Percentiles rank a stretch among this genome's conserved stretches.
These are phyloP conservation scores for Drosophila triauraria DNA, from an alignment of 1,140 invertebrate species.

Conservation along the genomic window DNA sequence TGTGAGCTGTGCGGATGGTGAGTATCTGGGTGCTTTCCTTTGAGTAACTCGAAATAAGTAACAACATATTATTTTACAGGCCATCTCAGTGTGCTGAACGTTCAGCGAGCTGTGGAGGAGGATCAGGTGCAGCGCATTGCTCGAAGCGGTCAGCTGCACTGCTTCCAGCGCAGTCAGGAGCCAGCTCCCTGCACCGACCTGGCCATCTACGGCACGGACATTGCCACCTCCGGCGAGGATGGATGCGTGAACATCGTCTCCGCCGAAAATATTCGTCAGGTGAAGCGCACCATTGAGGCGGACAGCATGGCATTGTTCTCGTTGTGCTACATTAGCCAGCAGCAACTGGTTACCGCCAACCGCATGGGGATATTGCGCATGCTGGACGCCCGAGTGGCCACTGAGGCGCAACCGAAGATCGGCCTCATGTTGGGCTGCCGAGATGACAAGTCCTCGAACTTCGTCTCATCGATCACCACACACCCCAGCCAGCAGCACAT, in stretches of 20 bases:
- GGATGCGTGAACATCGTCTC: conserved; percentile 85
- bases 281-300: conserved; percentile 86
- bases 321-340: conserved; percentile 91
- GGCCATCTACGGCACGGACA: conserved; percentile 89
- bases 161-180: conserved; percentile 87
- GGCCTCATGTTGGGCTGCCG: conserved; percentile 89
- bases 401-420: conserved; percentile 87
- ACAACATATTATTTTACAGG: conserved; percentile 33
- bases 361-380: conserved; percentile 94
- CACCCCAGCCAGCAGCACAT: conserved; percentile 95
- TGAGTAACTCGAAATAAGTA: neutral
- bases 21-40: neutral
- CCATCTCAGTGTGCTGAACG: conserved; percentile 87
- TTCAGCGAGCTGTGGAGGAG: conserved; percentile 87
- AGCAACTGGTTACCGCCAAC: conserved; percentile 93
- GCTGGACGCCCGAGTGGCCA: conserved; percentile 90
- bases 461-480: conserved; percentile 90
- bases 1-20: conserved; percentile 88
- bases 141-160: conserved; percentile 89
- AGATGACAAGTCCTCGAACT: conserved; percentile 87
- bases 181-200: conserved; percentile 89
- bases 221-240: conserved; percentile 93
- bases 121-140: conserved; percentile 85
- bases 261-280: conserved; percentile 53
- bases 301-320: conserved; percentile 93